A percentile compares a stretch with the other conserved stretches of the same genome.
Conservation (phyloP, 2,797 vertebrate species). For the Sebastes elongatus region DNA sequence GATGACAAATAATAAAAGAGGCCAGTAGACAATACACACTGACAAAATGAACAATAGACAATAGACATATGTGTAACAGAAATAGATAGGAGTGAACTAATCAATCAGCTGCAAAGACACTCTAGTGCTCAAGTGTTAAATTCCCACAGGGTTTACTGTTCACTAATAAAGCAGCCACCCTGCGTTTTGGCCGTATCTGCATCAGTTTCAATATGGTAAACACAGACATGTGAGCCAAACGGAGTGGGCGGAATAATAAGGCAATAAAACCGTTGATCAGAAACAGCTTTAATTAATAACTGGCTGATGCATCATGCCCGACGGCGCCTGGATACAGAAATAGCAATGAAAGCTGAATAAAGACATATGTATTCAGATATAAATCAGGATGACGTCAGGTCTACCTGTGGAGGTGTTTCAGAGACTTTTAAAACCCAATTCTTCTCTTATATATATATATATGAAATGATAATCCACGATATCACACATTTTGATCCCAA, state of each 20-base stretch:
- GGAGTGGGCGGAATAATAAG: conserved; percentile 22
- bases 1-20: not conserved
- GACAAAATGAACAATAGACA: not conserved
- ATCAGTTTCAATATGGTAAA: conserved; percentile 14
- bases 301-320: conserved; percentile 12
- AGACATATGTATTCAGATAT: not conserved
- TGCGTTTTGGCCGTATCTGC: not conserved
- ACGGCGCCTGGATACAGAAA: not conserved
- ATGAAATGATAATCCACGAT: not conserved
- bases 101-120: not conserved
- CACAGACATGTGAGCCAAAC: conserved; percentile 10
- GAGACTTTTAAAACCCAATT: not conserved
- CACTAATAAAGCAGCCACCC: not conserved
- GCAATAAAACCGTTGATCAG: conserved; percentile 29
- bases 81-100: not conserved
- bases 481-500: not conserved
- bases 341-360: not conserved
- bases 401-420: not conserved
- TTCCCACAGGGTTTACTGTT: not conserved
- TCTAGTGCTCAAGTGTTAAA: not conserved
- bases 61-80: not conserved
- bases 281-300: conserved; percentile 50
- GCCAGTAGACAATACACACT: not conserved
- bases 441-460: too few species aligned
- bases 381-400: not conserved